Conservation (phyloP, 2,113 vertebrate genomes). For the Setophaga kirtlandii region DNA sequence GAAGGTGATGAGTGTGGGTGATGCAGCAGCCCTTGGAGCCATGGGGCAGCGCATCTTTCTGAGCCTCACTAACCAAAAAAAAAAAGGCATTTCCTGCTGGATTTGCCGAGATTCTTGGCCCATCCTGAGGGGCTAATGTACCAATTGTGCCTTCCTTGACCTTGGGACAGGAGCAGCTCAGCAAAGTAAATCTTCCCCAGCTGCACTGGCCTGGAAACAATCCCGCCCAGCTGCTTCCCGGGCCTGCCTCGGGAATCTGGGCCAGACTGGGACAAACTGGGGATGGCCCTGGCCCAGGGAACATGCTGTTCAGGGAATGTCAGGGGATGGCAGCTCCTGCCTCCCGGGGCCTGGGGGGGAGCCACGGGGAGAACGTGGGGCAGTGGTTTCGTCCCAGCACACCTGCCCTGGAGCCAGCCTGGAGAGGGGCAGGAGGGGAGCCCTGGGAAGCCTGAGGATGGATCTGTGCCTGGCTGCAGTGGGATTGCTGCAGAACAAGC, state of each 20-base stretch:
- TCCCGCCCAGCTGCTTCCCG: not conserved
- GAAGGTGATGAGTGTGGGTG: not conserved
- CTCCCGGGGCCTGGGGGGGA: fast-evolving
- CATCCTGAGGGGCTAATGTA: not conserved
- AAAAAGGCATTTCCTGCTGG: not conserved
- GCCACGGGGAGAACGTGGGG: fast-evolving
- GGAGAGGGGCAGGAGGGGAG: not conserved
- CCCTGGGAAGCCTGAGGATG: not conserved
- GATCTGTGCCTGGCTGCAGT: not conserved
- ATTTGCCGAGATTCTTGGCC: not conserved
- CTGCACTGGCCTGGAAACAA: not conserved
- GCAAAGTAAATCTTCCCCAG: not conserved
- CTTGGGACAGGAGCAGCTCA: not conserved
- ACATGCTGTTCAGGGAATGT: not conserved
- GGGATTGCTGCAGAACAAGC: not conserved
- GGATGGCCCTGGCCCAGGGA: not conserved
- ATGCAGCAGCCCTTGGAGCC: not conserved
- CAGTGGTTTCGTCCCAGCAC: not conserved
- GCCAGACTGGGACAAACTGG: not conserved
- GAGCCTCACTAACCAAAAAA: not conserved
- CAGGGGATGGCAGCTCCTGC: not conserved
- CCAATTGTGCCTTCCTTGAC: not conserved
- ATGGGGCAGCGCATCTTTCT: fast-evolving
- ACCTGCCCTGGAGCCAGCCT: not conserved
- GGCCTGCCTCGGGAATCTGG: not conserved